Conservation (phyloP, 2,888 invertebrate genomes). For the Parthenolecanium corni region DNA sequence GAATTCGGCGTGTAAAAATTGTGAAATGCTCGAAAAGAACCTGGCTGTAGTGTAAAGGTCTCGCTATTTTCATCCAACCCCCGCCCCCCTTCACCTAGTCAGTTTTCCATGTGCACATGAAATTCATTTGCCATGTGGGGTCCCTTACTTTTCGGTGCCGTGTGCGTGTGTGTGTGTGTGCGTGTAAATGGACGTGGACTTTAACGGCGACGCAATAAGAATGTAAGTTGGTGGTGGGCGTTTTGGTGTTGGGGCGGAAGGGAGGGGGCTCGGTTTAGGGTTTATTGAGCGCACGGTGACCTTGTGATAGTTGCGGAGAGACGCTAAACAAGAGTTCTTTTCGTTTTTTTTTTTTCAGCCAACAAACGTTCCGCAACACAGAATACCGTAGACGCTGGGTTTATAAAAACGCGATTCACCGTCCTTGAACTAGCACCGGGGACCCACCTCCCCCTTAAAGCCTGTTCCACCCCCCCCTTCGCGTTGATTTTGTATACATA, state of each 20-base stretch:
- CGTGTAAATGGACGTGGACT: neutral
- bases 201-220: neutral
- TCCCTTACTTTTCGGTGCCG: too few species aligned
- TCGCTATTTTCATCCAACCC: too few species aligned
- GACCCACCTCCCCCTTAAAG: neutral
- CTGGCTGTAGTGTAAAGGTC: too few species aligned
- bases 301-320: constrained; percentile 10
- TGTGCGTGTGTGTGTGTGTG: neutral
- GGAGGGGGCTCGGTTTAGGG: constrained; percentile 12
- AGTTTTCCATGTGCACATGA: too few species aligned
- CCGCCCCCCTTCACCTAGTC: too few species aligned
- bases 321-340: neutral
- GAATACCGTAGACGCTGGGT: constrained; percentile 5
- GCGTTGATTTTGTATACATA: neutral
- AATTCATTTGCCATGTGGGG: too few species aligned
- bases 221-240: too few species aligned
- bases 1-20: too few species aligned
- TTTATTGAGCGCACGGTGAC: constrained; percentile 26
- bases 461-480: constrained; percentile 1
- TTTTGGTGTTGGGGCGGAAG: constrained; percentile 17
- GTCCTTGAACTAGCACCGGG: constrained; percentile 25
- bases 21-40: too few species aligned
- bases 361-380: constrained; percentile 3
- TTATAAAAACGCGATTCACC: constrained; percentile 12
- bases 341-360: too few species aligned